Conservation (phyloP, 1,140 invertebrate genomes). For the Drosophila ohnishii region DNA sequence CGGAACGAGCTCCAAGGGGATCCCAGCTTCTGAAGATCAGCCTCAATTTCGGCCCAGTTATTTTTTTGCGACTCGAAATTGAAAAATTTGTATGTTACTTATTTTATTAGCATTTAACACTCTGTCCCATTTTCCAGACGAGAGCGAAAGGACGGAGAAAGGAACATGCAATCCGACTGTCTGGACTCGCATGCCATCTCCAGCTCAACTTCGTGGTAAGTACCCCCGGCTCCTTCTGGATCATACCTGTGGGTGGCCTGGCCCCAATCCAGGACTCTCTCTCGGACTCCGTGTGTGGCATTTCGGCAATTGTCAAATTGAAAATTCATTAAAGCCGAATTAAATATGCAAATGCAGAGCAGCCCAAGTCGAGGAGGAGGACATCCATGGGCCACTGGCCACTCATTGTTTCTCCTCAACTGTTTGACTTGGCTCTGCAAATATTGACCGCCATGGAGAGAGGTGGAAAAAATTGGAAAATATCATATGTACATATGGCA, state of each 20-base stretch:
- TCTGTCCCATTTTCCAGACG: constrained; percentile 28
- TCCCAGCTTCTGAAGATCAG: constrained; percentile 26
- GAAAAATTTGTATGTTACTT: constrained; percentile 82
- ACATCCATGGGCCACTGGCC: constrained; percentile 30
- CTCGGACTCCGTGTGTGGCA: constrained; percentile 59
- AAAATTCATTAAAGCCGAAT: constrained; percentile 82
- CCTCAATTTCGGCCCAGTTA: constrained; percentile 55
- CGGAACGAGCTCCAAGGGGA: background rate
- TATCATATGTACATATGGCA: constrained; percentile 59
- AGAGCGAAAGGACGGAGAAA: constrained; percentile 44
- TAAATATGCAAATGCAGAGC: constrained; percentile 70
- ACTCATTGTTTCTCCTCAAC: constrained; percentile 22
- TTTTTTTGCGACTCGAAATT: constrained; percentile 56
- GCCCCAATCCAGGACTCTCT: constrained; percentile 5
- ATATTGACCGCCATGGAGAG: constrained; percentile 54
- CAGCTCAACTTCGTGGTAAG: constrained; percentile 11
- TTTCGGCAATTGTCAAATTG: constrained; percentile 79
- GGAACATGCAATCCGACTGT: constrained; percentile 47
- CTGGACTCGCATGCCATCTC: constrained; percentile 47
- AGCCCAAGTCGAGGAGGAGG: constrained; percentile 48
- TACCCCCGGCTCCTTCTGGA: constrained; percentile 1
- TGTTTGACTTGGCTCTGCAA: constrained; percentile 71
- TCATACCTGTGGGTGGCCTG: constrained; percentile 55
- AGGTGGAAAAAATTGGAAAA: constrained; percentile 48
- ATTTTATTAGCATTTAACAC: constrained; percentile 82